Conservation (phyloP, 2,888 invertebrate genomes). For the Dryadula phaetusa region DNA sequence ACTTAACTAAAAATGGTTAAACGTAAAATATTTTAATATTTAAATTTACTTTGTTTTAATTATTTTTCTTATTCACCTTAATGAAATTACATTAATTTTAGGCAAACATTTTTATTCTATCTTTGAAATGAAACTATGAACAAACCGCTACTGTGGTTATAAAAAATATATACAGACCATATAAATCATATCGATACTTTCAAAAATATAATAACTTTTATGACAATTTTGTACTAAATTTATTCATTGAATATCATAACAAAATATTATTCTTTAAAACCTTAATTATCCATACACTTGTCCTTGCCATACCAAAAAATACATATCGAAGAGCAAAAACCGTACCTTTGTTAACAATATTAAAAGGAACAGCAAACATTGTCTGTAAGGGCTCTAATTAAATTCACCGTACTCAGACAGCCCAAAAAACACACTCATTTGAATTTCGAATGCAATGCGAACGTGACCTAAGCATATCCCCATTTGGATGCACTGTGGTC, state of each 20-base stretch:
- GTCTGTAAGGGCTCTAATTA: constrained; percentile 62
- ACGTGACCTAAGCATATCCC: constrained; percentile 73
- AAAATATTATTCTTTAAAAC: background rate
- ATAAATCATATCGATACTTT: no score
- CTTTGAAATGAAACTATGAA: no score
- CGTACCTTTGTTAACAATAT: constrained; percentile 35
- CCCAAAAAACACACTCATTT: constrained; percentile 80
- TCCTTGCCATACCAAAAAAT: background rate
- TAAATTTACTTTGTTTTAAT: no score
- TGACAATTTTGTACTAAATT: no score
- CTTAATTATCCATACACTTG: background rate
- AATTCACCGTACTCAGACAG: constrained; percentile 73
- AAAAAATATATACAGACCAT: no score
- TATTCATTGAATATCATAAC: background rate
- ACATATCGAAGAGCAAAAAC: constrained; percentile 17
- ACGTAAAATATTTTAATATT: no score
- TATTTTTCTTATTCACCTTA: no score
- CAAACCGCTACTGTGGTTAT: no score
- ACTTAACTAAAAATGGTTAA: no score
- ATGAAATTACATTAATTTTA: no score
- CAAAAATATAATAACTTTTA: no score
- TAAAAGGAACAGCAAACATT: constrained; percentile 42
- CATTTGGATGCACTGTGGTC: constrained; percentile 64
- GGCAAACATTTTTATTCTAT: no score
- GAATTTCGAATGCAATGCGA: constrained; percentile 75